A percentile compares a stretch with the other conserved stretches of the same genome.
phyloP scores from a whole-genome alignment of 2,797 vertebrate genomes.

The Lophius americanus region DNA sequence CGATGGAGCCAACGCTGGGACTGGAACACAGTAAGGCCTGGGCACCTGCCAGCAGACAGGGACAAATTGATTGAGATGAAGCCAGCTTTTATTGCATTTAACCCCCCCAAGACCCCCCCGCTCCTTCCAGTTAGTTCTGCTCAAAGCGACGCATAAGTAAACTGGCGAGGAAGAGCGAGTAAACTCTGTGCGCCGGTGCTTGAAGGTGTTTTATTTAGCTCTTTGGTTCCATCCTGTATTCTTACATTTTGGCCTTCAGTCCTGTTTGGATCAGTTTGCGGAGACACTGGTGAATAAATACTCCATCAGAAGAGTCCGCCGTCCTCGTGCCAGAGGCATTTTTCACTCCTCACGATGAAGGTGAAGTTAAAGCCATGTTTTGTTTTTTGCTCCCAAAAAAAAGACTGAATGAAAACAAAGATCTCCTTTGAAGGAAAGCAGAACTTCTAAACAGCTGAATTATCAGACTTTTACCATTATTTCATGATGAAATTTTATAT shows the following conservation, averaged over 20 bases:
- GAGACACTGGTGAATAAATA: slow-evolving; percentile 60
- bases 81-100: slow-evolving; percentile 74
- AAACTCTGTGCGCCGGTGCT: not conserved
- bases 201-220: slow-evolving; percentile 15
- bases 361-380: slow-evolving; percentile 63
- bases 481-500: too few species aligned
- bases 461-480: too few species aligned
- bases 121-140: slow-evolving; percentile 50
- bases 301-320: slow-evolving; percentile 43
- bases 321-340: slow-evolving; percentile 51
- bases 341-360: slow-evolving; percentile 59
- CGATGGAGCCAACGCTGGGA: slow-evolving; percentile 75
- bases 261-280: slow-evolving; percentile 50
- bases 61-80: slow-evolving; percentile 78
- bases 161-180: slow-evolving; percentile 26
- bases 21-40: slow-evolving; percentile 63
- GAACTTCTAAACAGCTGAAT: too few species aligned
- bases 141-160: slow-evolving; percentile 43
- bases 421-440: slow-evolving; percentile 19
- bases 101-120: slow-evolving; percentile 24
- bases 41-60: slow-evolving; percentile 74
- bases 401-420: slow-evolving; percentile 44
- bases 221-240: slow-evolving; percentile 39
- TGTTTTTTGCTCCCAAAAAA: slow-evolving; percentile 44
- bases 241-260: slow-evolving; percentile 65